These are phyloP conservation scores for Slavum lentiscoides DNA, from an alignment of 2,888 invertebrate genomes.

Conservation along the genomic window DNA sequence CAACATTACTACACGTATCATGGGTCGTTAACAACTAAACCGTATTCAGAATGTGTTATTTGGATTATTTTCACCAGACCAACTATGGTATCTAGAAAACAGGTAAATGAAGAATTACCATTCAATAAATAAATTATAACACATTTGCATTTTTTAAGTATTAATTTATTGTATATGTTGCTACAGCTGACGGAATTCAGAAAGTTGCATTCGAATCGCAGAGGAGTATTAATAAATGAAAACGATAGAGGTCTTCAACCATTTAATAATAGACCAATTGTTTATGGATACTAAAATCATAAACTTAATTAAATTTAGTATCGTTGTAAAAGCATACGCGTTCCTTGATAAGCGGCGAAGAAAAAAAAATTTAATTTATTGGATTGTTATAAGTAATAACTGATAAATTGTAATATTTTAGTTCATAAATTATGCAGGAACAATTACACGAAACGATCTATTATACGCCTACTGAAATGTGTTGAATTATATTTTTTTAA, in stretches of 20 bases:
- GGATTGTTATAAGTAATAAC: too few species aligned
- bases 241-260: constrained; percentile 42
- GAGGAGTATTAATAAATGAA: constrained; percentile 6
- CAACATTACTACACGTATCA: constrained; percentile 54
- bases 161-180: neutral
- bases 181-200: constrained; percentile 48
- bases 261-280: constrained; percentile 36
- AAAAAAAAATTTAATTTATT: too few species aligned
- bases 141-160: neutral
- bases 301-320: neutral
- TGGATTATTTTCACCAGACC: constrained; percentile 55
- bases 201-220: constrained; percentile 24
- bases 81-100: constrained; percentile 44
- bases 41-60: constrained; percentile 54
- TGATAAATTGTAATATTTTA: too few species aligned
- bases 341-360: too few species aligned
- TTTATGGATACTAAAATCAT: constrained; percentile 14
- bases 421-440: too few species aligned
- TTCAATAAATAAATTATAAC: neutral
- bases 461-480: too few species aligned
- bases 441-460: too few species aligned
- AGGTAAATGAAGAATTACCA: constrained; percentile 20
- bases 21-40: constrained; percentile 55
- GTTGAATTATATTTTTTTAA: too few species aligned
- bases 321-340: too few species aligned